Conservation (phyloP, 2,888 invertebrate species). For the Hirtodrosophila confusa region DNA sequence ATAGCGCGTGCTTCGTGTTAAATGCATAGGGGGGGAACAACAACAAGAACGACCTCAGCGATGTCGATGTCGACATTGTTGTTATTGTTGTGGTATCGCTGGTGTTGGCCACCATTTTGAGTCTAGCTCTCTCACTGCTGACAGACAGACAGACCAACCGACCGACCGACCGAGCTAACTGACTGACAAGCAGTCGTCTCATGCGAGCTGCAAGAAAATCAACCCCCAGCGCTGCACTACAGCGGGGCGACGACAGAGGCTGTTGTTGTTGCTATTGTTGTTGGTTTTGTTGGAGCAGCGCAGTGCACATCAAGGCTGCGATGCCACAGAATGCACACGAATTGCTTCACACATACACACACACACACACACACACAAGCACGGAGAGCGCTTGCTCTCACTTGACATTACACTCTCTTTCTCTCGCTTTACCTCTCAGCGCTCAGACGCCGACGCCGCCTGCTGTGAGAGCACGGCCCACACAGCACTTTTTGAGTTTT, state of each 20-base stretch:
- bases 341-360: slow-evolving; percentile 51
- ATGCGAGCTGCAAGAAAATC: slow-evolving; percentile 63
- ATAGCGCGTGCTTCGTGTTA: slow-evolving; percentile 61
- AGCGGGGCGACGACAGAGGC: slow-evolving; percentile 37
- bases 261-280: slow-evolving; percentile 31
- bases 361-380: slow-evolving; percentile 13
- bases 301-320: slow-evolving; percentile 45
- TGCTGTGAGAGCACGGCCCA: slow-evolving; percentile 54
- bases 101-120: slow-evolving; percentile 75
- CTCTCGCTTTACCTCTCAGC: slow-evolving; percentile 27
- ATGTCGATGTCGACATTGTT: slow-evolving; percentile 61
- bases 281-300: slow-evolving; percentile 31
- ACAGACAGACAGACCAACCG: slow-evolving; percentile 18
- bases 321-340: slow-evolving; percentile 63
- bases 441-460: slow-evolving; percentile 72
- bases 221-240: slow-evolving; percentile 59
- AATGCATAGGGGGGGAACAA: slow-evolving; percentile 56
- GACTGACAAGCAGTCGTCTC: slow-evolving; percentile 58
- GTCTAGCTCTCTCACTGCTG: slow-evolving; percentile 59
- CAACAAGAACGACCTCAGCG: slow-evolving; percentile 58
- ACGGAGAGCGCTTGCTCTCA: slow-evolving; percentile 40
- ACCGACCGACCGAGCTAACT: slow-evolving; percentile 41
- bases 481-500: slow-evolving; percentile 33
- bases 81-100: slow-evolving; percentile 62
- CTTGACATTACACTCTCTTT: slow-evolving; percentile 23